These are phyloP conservation scores for Thamnaconus septentrionalis DNA, from an alignment of 2,113 vertebrate genomes.

Conservation along the genomic window DNA sequence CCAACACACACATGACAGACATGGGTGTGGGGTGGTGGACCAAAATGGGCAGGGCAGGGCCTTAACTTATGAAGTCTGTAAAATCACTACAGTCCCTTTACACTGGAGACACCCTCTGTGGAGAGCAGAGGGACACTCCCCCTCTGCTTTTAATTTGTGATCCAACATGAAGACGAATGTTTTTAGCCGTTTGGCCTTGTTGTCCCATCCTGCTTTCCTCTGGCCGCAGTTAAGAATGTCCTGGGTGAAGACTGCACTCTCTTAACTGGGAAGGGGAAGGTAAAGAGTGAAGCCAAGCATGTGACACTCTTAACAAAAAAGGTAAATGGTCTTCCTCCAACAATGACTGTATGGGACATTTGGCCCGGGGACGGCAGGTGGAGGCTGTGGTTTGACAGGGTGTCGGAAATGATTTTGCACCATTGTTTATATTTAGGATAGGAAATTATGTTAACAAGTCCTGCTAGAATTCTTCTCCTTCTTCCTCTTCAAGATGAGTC, in stretches of 20 bases:
- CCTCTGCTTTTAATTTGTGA: slow-evolving; percentile 39
- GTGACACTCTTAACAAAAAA: slow-evolving; percentile 22
- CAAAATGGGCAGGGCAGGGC: slow-evolving; percentile 44
- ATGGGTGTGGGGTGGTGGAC: neutral
- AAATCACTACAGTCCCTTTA: slow-evolving; percentile 73
- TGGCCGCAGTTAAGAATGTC: slow-evolving; percentile 48
- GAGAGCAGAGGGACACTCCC: slow-evolving; percentile 46
- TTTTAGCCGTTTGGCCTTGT: slow-evolving; percentile 47
- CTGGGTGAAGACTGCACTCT: slow-evolving; percentile 45
- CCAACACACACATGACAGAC: neutral
- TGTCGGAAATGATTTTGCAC: slow-evolving; percentile 67
- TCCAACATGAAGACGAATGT: slow-evolving; percentile 47
- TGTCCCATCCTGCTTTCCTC: slow-evolving; percentile 53
- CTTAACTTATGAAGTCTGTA: slow-evolving; percentile 61
- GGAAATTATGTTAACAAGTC: slow-evolving; percentile 32
- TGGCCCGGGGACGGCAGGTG: slow-evolving; percentile 18
- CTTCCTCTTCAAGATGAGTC: slow-evolving; percentile 48
- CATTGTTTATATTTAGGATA: slow-evolving; percentile 47
- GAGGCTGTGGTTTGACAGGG: slow-evolving; percentile 59
- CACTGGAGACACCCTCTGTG: slow-evolving; percentile 68
- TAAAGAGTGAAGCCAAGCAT: slow-evolving; percentile 1
- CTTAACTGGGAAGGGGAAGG: slow-evolving; percentile 43
- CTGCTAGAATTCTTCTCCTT: slow-evolving; percentile 41
- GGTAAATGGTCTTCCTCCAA: slow-evolving; percentile 72
- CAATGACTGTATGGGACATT: slow-evolving; percentile 41